These are phyloP conservation scores for Fregata magnificens DNA, from an alignment of 2,113 vertebrate species.

Conservation along the genomic window DNA sequence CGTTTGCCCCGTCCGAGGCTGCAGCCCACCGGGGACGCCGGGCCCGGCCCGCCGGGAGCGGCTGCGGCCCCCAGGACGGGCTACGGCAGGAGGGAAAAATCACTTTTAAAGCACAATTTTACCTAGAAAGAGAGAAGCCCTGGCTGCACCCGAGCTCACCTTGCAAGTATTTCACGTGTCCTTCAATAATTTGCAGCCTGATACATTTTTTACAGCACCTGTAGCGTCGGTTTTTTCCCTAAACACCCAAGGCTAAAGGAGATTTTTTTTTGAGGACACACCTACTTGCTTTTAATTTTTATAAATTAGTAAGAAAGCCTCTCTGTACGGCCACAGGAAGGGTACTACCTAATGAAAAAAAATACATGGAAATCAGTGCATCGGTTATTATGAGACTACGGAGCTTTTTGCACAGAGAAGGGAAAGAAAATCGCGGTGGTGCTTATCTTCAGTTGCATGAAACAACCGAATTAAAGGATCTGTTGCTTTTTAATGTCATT, in stretches of 20 bases:
- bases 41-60: background rate
- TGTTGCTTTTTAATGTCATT: background rate
- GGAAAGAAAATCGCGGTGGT: background rate
- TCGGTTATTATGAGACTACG: fast-evolving
- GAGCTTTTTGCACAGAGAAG: fast-evolving
- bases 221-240: too few relatives aligned
- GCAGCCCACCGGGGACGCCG: background rate
- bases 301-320: background rate
- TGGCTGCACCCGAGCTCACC: background rate
- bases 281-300: background rate
- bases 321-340: background rate
- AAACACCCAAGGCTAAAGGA: background rate
- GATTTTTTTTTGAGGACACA: too few relatives aligned
- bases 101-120: background rate
- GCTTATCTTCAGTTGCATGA: background rate
- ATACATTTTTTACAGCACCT: background rate
- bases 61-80: background rate
- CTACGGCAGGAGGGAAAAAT: background rate
- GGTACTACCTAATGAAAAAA: background rate
- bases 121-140: background rate
- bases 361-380: fast-evolving
- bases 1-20: background rate
- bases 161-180: too few relatives aligned
- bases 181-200: background rate
- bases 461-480: background rate